Evolutionary conservation across 2,113 vertebrate genomes (phyloP), one percentile per base, ranked within the genome.

Genomic region (Vanacampus margaritifer): DNA sequence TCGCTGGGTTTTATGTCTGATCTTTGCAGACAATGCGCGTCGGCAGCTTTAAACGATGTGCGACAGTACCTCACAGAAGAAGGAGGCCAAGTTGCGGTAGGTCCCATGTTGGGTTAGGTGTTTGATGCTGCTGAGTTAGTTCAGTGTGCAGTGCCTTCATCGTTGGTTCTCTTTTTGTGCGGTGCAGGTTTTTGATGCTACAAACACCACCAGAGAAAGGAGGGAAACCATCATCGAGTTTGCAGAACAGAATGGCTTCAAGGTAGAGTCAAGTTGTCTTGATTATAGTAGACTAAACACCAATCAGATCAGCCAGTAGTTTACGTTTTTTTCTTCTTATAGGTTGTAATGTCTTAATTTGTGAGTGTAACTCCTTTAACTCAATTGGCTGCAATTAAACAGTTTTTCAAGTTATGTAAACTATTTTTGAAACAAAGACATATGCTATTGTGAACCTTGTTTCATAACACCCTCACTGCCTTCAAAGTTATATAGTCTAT

Each of bases 171-270:
- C 23, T 32, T 65, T 23, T 51, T 23, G 16, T 67, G 10, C 26
- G 50, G 0, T 16, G 12, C 85, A 99, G 97, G 97, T 99, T 67
- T 99, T 99, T 71, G 97, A 99, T 90, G 97, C 97, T 36, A 99
- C 97, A 43, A 99, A 99, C 82, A 99, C 97, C 1, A 99, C 97
- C 53, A 91, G 97, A 73, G 97, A 98, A 79, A 91, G 97, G 3
- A 92, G 97, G 80, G 93, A 94, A 35, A 98, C 95, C 43, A 98
- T 99, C 85, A 91, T 93, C 67, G 93, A 93, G 69, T 99, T 99
- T 84, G 94, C 95, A 3, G 94, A 98, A 75, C 95, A 96, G 89
- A 98, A 99, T 23, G 94, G 94, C 4, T 99, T 98, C 70, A 99
- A 98, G 94, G 97, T 98, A 79, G 3, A 39, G 35, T 11, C 5